Evolutionary conservation across 2,113 vertebrate genomes (phyloP), one percentile per base, ranked within the genome.

Genomic region (Neomonachus schauinslandi): DNA sequence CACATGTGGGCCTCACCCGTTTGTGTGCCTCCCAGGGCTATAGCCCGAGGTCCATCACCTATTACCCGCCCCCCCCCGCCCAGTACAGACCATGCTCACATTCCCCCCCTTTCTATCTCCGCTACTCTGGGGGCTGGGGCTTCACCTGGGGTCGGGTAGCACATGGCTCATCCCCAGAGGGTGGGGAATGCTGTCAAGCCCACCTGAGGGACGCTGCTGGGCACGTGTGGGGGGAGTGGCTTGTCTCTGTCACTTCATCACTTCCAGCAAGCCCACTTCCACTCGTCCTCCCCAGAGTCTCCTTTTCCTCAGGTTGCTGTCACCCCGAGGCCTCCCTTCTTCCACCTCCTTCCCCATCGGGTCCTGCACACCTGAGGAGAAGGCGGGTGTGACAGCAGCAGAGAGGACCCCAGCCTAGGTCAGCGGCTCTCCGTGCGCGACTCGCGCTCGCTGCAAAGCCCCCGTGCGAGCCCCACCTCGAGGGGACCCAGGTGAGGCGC

Each of bases 321-420:
- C 39, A 49, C 22, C 24, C 53, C 28, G 8, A 72, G 85, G 24
- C 26, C 49, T 67, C 13, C 55, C 19, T 31, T 33, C 36, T 39
- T 21, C 61, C 63, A 49, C 2, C 51, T 31, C 61, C 51, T 11
- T n/a, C 9, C 81, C 36, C 51, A 7, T n/a, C 16, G 1, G 46
- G 51, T 24, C 89, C 61, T 14, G 42, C 13, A 39, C 46, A 42
- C 33, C 51, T 31, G 71, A 69, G 22, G 71, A 69, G 22, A 5
- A 28, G 7, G 1, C 2, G 0, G 59, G 16, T 3, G 4, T 46
- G 22, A 83, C 0, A 1, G 8, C 8, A 28, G 26, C 15, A 2
- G 4, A 16, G 28, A 24, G 4, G n/a, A 36, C 19, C 26, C 76
- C 42, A 3, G 18, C 80, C 13, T 18, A 33, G 72, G 5, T 10